Evolutionary conservation across 2,797 vertebrate genomes (phyloP).

Genomic region (Vireo griseus): DNA sequence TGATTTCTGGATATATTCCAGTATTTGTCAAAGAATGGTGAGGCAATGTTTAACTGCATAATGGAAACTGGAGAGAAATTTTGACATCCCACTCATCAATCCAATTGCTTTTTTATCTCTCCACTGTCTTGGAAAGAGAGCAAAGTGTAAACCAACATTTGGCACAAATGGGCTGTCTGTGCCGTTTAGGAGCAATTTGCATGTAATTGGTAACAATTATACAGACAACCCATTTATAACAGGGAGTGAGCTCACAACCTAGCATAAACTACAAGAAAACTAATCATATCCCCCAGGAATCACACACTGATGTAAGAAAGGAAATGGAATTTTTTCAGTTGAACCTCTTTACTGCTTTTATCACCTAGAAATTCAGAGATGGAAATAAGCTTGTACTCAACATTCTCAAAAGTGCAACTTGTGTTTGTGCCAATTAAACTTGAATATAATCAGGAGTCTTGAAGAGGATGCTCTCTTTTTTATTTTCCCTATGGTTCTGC

Average conservation of each 20-base stretch:
- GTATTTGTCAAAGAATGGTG: slow-evolving; percentile 48
- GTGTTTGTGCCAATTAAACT: not conserved
- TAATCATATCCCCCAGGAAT: slow-evolving; percentile 2
- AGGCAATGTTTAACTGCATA: slow-evolving; percentile 63
- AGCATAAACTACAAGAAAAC: slow-evolving; percentile 17
- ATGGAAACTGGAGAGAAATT: slow-evolving; percentile 63
- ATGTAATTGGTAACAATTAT: slow-evolving; percentile 62
- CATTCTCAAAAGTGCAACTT: not conserved
- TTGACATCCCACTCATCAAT: slow-evolving; percentile 62
- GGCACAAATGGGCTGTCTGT: slow-evolving; percentile 61
- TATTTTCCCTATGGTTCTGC: not conserved
- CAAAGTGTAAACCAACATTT: slow-evolving; percentile 68
- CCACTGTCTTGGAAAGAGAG: slow-evolving; percentile 64
- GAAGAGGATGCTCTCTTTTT: not conserved
- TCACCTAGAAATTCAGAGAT: not conserved
- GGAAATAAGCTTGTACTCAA: not conserved
- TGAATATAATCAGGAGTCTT: not conserved
- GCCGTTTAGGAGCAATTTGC: slow-evolving; percentile 54
- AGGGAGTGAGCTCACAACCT: slow-evolving; percentile 27
- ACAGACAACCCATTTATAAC: slow-evolving; percentile 42
- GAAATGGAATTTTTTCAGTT: not conserved
- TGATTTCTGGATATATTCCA: slow-evolving; percentile 61
- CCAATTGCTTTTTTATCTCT: slow-evolving; percentile 65
- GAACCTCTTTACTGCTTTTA: not conserved
- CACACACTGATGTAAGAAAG: slow-evolving; percentile 1